A percentile compares a stretch with the other conserved stretches of the same genome.
Evolutionary conservation across 2,113 vertebrate species (phyloP).

Genomic region (Manacus vitellinus): DNA sequence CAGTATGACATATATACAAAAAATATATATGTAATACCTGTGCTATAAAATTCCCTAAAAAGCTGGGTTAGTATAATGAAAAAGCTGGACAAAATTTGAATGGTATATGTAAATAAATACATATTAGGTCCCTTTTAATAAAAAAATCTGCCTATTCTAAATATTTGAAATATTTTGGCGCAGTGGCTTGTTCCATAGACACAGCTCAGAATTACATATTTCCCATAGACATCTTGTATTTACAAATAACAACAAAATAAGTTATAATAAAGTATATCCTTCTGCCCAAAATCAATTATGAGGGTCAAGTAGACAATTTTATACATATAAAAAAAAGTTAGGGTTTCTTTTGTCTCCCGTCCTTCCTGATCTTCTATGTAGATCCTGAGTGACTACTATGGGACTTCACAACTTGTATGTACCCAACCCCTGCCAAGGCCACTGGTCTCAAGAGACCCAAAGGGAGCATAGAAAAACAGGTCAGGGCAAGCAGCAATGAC

Average conservation of each 20-base stretch:
- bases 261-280: slow-evolving; percentile 81
- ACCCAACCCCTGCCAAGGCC: background rate
- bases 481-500: background rate
- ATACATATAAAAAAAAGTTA: background rate
- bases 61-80: slow-evolving; percentile 67
- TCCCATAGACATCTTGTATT: slow-evolving; percentile 84
- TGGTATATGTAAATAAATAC: slow-evolving; percentile 79
- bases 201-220: slow-evolving; percentile 75
- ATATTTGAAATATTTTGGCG: slow-evolving; percentile 74
- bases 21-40: slow-evolving; percentile 57
- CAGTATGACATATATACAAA: slow-evolving; percentile 61
- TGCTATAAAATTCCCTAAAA: slow-evolving; percentile 50
- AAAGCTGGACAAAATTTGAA: slow-evolving; percentile 60
- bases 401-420: background rate
- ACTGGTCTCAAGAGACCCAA: background rate
- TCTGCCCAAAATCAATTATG: slow-evolving; percentile 61
- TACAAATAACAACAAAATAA: slow-evolving; percentile 83
- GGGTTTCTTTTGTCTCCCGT: background rate
- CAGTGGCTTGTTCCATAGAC: slow-evolving; percentile 67
- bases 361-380: background rate
- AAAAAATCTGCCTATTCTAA: slow-evolving; percentile 73
- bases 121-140: slow-evolving; percentile 72
- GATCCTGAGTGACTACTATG: background rate
- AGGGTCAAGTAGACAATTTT: slow-evolving; percentile 33
- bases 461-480: background rate